Base-by-base conservation (phyloP, 2,113 vertebrate species). In the Chunga burmeisteri region DNA sequence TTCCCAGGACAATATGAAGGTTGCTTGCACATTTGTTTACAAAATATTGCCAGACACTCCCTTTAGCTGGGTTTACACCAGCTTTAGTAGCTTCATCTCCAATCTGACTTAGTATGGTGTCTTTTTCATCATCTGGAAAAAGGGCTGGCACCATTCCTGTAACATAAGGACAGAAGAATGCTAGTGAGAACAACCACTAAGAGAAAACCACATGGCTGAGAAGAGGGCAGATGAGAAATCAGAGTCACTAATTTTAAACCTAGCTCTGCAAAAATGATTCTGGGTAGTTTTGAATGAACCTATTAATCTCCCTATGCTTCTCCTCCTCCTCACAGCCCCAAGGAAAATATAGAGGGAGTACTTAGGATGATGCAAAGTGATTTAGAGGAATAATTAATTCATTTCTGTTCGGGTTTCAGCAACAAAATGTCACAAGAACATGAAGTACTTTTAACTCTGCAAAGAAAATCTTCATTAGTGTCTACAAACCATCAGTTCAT, bases 131-230 rank as follows among this genome's bases (percentile, higher is more conserved):
- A 40, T 99, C 99, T 11, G 98, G 89, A 91, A 99, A 99, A 91
- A 99, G 98, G 5, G 99, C 99, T 52, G 99, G 99, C 65, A 99
- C 99, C 19, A 99, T 99, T 61, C 99, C 99, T 99, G 75, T 21
- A 71, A 86, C 71, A 92, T 16, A 87, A 86, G 75, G 93, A 66
- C 62, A 59, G 22, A 38, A 15, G 19, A 95, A 88, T 16, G 46
- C 46, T 27, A 49, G 47, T 72, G 78, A 96, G 83, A 93, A 91
- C 72, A 91, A 82, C 44, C 53, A 91, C 77, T 34, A 74, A 90
- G 61, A 93, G 93, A 75, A 94, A 96, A 67, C 83, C 72, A 75
- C 56, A 81, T 61, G 92, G 80, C 83, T 75, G 83, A 81, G 34
- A n/a, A 84, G 19, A 56, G 53, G 73, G 83, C 58, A 92, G 27